A percentile compares a stretch with the other conserved stretches of the same genome.
These are phyloP conservation scores for Chaetodon trifasciatus DNA, from an alignment of 2,797 vertebrate species.

Conservation along the genomic window DNA sequence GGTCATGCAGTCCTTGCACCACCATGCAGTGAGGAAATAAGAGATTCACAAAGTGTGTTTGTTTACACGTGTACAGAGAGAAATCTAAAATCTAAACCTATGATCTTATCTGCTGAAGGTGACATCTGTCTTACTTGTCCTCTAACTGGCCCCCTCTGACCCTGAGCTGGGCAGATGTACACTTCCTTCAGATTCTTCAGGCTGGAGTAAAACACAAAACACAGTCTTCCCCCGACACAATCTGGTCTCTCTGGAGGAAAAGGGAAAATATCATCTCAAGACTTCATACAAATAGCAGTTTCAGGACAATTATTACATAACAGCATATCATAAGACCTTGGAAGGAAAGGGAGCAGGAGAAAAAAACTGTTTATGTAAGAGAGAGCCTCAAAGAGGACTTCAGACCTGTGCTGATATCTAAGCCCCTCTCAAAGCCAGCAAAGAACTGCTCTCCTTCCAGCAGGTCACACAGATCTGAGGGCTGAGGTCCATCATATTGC, in stretches of 20 bases:
- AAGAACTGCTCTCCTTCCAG: conserved; percentile 98
- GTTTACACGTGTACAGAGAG: not conserved
- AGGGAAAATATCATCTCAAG: conserved; percentile 12
- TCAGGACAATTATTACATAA: conserved; percentile 17
- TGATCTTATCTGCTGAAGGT: not conserved
- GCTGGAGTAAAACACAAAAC: conserved; percentile 95
- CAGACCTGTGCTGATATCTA: conserved; percentile 91
- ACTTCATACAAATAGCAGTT: conserved; percentile 1
- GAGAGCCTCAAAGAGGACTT: conserved; percentile 37
- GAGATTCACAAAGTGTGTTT: not conserved
- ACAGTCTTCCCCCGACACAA: conserved; percentile 90
- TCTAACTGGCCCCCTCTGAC: conserved; percentile 87
- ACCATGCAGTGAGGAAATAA: not conserved
- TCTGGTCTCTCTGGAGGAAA: conserved; percentile 91
- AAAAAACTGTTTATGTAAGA: conserved; percentile 34
- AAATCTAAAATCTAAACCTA: too few species aligned
- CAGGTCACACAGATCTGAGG: conserved; percentile 94
- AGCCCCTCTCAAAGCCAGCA: conserved; percentile 95
- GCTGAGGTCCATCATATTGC: conserved; percentile 94
- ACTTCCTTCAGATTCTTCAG: conserved; percentile 97
- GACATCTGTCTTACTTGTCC: conserved; percentile 90
- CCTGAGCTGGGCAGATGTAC: conserved; percentile 87
- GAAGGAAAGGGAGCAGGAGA: conserved; percentile 9
- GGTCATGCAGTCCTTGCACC: not conserved
- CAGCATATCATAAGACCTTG: conserved; percentile 22